phyloP scores from a whole-genome alignment of 2,888 invertebrate species.

The Drosophila cracens region DNA sequence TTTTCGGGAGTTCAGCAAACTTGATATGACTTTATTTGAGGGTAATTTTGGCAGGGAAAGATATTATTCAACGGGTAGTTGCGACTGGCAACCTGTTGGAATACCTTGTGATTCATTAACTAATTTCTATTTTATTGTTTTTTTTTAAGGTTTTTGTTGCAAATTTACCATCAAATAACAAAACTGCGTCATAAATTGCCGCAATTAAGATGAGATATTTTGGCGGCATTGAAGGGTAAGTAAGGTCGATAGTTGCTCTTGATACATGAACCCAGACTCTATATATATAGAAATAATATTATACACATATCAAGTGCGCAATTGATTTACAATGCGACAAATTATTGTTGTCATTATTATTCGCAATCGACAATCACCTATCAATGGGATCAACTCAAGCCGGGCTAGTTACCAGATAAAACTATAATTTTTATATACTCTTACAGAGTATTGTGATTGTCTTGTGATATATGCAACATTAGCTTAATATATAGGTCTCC shows the following conservation, averaged over 20 bases:
- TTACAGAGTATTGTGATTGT: neutral
- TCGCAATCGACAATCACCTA: slow-evolving; percentile 20
- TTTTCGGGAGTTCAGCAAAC: slow-evolving; percentile 19
- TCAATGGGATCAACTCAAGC: slow-evolving; percentile 27
- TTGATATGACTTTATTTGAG: slow-evolving; percentile 54
- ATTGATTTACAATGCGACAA: slow-evolving; percentile 29
- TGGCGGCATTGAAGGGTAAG: slow-evolving; percentile 83
- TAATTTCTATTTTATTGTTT: slow-evolving; percentile 14
- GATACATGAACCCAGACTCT: slow-evolving; percentile 27
- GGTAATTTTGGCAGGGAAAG: neutral
- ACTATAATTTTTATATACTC: neutral
- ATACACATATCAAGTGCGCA: slow-evolving; percentile 43
- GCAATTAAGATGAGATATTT: slow-evolving; percentile 76
- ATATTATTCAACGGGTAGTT: slow-evolving; percentile 16
- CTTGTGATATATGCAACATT: neutral
- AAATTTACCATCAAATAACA: slow-evolving; percentile 4
- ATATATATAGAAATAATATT: slow-evolving; percentile 22
- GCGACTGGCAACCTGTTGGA: slow-evolving; percentile 26
- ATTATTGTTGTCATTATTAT: slow-evolving; percentile 18
- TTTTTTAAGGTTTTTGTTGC: slow-evolving; percentile 40
- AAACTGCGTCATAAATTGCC: slow-evolving; percentile 22
- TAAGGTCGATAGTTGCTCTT: slow-evolving; percentile 38
- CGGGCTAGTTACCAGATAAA: slow-evolving; percentile 10
- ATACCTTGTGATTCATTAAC: slow-evolving; percentile 1
- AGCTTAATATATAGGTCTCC: neutral